Conservation (phyloP, 2,888 invertebrate genomes). For the Orchesellides sinensis region DNA sequence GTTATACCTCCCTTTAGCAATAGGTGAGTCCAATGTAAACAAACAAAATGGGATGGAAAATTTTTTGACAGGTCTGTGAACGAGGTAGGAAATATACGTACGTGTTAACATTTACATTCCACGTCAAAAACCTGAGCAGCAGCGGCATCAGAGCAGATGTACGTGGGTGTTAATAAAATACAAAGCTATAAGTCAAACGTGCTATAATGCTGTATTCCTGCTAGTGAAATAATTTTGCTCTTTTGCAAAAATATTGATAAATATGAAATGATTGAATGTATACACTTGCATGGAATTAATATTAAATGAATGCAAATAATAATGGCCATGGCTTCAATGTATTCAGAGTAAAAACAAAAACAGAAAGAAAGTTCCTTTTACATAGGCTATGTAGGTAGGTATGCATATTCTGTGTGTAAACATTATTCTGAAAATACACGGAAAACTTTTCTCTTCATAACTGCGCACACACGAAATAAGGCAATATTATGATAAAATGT, state of each 20-base stretch:
- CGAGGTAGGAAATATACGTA: neutral
- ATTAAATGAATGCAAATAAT: neutral
- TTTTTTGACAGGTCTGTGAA: conserved; percentile 7
- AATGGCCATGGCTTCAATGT: neutral
- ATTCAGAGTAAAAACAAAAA: too few species aligned
- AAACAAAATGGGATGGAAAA: conserved; percentile 27
- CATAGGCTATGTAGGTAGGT: neutral
- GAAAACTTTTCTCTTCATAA: neutral
- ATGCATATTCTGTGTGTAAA: neutral
- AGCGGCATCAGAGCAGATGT: too few species aligned
- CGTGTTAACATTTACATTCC: neutral
- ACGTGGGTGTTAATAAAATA: neutral
- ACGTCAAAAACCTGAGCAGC: conserved; percentile 9
- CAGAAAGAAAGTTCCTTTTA: neutral
- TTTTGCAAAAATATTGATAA: neutral
- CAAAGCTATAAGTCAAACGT: neutral
- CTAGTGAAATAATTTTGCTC: neutral
- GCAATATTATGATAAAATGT: conserved; percentile 11
- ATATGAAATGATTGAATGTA: neutral
- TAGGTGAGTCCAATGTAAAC: conserved; percentile 57
- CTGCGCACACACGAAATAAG: too few species aligned
- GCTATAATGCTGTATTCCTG: too few species aligned
- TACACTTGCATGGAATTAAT: too few species aligned
- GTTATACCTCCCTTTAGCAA: conserved; percentile 4
- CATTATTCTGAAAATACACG: neutral